Evolutionary conservation across 53 echinoderm and acorn worm genomes (phyloP).

Genomic region (Arbacia lixula): DNA sequence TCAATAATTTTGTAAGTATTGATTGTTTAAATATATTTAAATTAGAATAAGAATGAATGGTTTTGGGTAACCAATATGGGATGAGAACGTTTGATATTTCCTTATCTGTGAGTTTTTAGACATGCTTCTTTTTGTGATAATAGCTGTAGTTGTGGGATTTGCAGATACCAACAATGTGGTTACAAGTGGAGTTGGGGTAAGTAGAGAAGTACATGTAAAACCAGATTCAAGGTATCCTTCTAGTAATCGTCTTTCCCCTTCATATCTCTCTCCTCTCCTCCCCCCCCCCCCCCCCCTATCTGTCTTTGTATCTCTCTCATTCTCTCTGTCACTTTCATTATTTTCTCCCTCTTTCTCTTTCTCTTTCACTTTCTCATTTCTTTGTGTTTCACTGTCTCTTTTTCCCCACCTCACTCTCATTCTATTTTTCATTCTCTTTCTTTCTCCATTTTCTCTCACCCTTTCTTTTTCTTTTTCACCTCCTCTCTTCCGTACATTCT

Average conservation of each 20-base stretch:
- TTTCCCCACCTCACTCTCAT: neutral
- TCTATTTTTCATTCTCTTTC: neutral
- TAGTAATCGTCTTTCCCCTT: neutral
- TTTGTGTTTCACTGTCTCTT: neutral
- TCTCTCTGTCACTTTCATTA: no score
- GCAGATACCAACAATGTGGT: conserved; percentile 45
- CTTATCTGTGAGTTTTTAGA: conserved; percentile 50
- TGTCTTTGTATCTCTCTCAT: no score
- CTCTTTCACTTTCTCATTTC: neutral
- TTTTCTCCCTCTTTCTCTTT: neutral
- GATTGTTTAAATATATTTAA: no score
- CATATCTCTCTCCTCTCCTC: no score
- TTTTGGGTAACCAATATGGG: no score
- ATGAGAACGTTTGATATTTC: no score
- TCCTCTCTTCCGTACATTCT: no score
- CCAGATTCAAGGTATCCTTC: neutral
- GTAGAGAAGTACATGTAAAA: conserved; percentile 14
- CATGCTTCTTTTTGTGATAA: conserved; percentile 75
- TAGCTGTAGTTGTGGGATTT: conserved; percentile 75
- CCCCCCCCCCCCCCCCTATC: no score
- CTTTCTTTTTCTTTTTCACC: neutral
- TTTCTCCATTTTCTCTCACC: neutral
- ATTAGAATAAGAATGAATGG: no score
- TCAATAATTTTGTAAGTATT: no score
- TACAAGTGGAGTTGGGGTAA: conserved; percentile 57